These are phyloP conservation scores for Dryococelus australis DNA, from an alignment of 2,888 invertebrate species.

Conservation along the genomic window DNA sequence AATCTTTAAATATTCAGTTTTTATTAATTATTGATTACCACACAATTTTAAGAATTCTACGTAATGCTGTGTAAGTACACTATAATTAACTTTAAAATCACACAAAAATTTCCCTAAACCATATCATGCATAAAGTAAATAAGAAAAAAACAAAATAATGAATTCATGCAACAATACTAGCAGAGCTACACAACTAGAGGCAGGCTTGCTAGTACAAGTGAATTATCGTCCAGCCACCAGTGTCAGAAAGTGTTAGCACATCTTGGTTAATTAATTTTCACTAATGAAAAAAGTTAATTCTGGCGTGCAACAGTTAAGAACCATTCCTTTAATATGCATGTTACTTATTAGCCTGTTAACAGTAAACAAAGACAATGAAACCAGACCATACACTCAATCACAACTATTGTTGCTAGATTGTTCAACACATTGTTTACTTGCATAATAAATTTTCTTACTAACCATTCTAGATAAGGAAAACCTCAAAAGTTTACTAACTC, in stretches of 20 bases:
- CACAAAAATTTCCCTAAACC: neutral
- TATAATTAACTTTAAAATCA: neutral
- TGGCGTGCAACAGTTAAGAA: neutral
- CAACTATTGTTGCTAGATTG: neutral
- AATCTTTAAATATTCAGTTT: neutral
- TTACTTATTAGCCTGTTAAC: neutral
- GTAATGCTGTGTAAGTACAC: neutral
- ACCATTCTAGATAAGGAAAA: no score
- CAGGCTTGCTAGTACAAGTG: neutral
- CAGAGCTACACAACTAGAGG: neutral
- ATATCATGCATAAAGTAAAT: neutral
- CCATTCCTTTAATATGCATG: neutral
- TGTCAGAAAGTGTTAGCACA: neutral
- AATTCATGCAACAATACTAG: neutral
- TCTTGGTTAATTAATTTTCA: neutral
- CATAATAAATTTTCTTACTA: no score
- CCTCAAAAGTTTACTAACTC: no score
- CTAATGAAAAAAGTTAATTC: neutral
- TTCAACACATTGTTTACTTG: no score
- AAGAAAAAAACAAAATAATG: neutral
- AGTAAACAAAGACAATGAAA: neutral
- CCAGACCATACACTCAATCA: constrained; percentile 9
- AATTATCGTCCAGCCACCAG: neutral
- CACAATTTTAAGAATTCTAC: neutral
- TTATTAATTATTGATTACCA: neutral